Evolutionary conservation across 2,113 vertebrate genomes (phyloP).

Genomic region (Hippotragus niger): DNA sequence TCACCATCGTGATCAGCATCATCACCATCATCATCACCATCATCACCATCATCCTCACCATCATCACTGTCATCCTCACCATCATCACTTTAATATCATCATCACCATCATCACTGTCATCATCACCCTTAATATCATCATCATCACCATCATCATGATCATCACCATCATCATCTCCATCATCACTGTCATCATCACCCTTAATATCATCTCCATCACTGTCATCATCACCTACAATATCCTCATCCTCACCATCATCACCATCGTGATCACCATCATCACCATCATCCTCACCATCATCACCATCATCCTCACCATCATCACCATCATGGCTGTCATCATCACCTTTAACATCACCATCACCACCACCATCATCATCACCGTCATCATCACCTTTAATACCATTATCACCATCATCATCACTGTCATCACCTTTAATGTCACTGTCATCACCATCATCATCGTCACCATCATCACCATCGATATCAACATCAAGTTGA

Average conservation of each 20-base stretch:
- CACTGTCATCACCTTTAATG: not conserved
- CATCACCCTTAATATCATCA: not conserved
- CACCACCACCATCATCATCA: rapidly evolving
- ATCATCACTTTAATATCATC: rapidly evolving
- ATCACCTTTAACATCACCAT: too few species aligned
- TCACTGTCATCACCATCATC: not conserved
- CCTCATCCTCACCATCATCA: rapidly evolving
- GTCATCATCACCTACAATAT: rapidly evolving
- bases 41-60: too few species aligned
- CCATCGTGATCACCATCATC: not conserved
- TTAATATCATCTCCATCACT: rapidly evolving
- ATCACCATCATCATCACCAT: not conserved
- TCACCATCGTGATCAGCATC: not conserved
- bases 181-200: rapidly evolving
- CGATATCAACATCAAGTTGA: not conserved
- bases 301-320: rapidly evolving
- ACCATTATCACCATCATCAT: rapidly evolving
- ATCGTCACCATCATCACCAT: rapidly evolving
- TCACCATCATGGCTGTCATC: not conserved
- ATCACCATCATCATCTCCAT: rapidly evolving
- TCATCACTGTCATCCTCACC: rapidly evolving
- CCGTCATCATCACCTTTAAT: rapidly evolving
- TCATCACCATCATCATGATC: rapidly evolving
- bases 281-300: rapidly evolving
- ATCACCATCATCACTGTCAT: not conserved